Conservation (phyloP, 2,113 vertebrate species). For the Phoxinus phoxinus region DNA sequence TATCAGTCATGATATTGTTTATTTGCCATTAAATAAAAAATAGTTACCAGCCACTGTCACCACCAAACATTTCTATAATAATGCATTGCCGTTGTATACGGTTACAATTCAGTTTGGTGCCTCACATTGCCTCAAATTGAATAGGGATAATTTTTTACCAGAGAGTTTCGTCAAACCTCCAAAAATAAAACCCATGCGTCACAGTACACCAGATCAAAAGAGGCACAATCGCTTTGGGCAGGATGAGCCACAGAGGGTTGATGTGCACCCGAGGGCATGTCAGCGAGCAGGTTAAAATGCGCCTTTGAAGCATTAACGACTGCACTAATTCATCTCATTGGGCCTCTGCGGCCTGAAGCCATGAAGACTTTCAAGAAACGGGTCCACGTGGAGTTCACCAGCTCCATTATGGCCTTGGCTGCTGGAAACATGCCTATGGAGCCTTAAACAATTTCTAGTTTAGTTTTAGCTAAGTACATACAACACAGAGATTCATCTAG, state of each 20-base stretch:
- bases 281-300: slow-evolving; percentile 12
- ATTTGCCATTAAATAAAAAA: background rate
- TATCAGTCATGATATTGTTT: background rate
- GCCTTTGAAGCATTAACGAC: slow-evolving; percentile 9
- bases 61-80: background rate
- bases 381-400: slow-evolving; percentile 26
- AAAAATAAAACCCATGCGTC: slow-evolving; percentile 3
- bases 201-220: background rate
- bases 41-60: background rate
- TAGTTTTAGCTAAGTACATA: background rate
- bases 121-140: background rate
- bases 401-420: background rate
- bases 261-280: background rate
- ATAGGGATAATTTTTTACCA: background rate
- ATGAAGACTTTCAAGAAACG: slow-evolving; percentile 33
- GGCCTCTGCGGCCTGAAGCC: slow-evolving; percentile 8
- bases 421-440: background rate
- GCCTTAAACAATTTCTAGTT: background rate
- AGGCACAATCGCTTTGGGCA: background rate
- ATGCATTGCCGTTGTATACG: background rate
- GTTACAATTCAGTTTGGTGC: background rate
- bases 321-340: slow-evolving; percentile 23
- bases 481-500: background rate
- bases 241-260: background rate
- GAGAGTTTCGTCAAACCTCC: background rate